Percentiles rank a stretch among this genome's conserved stretches.
These are phyloP conservation scores for Drosophila nr. perissopoda DNA, from an alignment of 2,888 invertebrate species.

Conservation along the genomic window DNA sequence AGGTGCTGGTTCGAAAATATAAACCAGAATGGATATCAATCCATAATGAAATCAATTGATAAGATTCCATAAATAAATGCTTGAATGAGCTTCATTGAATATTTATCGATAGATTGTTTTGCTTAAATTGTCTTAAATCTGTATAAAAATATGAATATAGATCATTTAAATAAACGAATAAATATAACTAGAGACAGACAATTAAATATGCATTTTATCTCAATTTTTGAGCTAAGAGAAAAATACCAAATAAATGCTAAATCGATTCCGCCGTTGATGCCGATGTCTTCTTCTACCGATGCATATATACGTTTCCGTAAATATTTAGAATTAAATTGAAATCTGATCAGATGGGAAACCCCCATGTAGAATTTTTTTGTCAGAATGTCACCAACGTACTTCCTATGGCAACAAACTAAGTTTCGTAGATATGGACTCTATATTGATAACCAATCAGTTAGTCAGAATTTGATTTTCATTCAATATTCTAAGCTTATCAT, in stretches of 20 bases:
- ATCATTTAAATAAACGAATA: neutral
- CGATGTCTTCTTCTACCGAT: neutral
- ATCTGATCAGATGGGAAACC: neutral
- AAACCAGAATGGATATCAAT: neutral
- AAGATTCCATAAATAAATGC: neutral
- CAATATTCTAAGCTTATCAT: too few relatives aligned
- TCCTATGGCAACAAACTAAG: neutral
- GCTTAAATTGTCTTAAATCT: neutral
- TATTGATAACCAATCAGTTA: neutral
- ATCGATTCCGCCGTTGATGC: neutral
- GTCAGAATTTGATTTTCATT: neutral
- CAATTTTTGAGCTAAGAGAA: neutral
- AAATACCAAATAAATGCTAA: neutral
- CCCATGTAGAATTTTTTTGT: neutral
- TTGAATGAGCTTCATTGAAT: neutral
- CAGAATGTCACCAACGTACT: neutral
- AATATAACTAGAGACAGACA: neutral
- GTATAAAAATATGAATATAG: neutral
- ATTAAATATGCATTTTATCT: neutral
- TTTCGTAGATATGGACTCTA: neutral
- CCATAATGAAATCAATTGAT: neutral
- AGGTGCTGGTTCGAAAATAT: slow-evolving; percentile 34
- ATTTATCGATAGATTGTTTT: neutral
- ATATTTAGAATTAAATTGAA: neutral
- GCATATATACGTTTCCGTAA: too few relatives aligned